These are phyloP conservation scores for Lepidurus packardi DNA, from an alignment of 1,140 invertebrate species.

Conservation along the genomic window DNA sequence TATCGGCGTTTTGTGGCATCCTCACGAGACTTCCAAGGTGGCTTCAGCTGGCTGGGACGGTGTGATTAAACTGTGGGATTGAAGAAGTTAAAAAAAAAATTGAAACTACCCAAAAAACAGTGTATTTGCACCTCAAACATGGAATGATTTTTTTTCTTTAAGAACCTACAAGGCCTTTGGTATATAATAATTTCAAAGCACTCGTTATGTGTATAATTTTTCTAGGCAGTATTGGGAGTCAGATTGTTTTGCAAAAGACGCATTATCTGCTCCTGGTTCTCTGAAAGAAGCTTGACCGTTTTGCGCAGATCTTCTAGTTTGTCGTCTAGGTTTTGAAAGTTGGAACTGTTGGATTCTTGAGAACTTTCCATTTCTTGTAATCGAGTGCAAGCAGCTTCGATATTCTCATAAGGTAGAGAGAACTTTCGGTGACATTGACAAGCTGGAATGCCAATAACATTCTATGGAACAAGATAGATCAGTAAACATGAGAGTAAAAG, in stretches of 20 bases:
- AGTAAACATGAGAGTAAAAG: background rate
- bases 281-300: background rate
- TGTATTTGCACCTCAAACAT: too few species aligned
- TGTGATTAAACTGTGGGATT: constrained; percentile 98
- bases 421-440: background rate
- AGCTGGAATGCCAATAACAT: background rate
- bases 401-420: background rate
- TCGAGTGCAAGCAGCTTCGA: constrained; percentile 1
- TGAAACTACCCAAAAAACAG: too few species aligned
- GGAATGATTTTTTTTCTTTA: too few species aligned
- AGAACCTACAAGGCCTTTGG: too few species aligned
- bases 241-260: background rate
- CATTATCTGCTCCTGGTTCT: background rate
- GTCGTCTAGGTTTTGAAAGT: background rate
- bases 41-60: constrained; percentile 98
- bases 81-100: constrained; percentile 35
- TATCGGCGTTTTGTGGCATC: constrained; percentile 93
- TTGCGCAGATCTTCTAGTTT: background rate
- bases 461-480: background rate
- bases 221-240: background rate
- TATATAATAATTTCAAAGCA: too few species aligned
- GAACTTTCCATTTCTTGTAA: background rate
- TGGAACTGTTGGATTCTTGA: background rate
- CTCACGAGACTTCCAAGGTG: constrained; percentile 94
- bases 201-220: too few species aligned